Evolutionary conservation across 37 sponge, comb jelly and placozoan genomes (phyloP).

Genomic region (Diacarnus erythraeanus): DNA sequence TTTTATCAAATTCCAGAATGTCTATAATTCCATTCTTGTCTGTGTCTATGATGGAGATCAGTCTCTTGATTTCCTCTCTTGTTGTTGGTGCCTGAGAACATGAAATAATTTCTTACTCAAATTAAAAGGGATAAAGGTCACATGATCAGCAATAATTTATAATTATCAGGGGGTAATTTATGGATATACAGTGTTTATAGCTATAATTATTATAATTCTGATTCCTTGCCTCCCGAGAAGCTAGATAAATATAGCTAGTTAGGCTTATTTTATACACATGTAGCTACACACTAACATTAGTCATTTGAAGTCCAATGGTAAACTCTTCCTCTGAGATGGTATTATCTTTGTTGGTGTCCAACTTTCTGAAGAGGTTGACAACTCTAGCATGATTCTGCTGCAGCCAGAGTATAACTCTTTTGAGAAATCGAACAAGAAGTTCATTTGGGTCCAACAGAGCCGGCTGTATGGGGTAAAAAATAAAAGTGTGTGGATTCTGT

Average conservation of each 20-base stretch:
- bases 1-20: constrained; percentile 36
- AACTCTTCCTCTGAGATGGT: constrained; percentile 23
- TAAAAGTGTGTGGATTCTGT: too few relatives aligned
- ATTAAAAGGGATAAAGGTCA: too few relatives aligned
- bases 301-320: constrained; percentile 21
- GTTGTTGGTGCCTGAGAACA: constrained; percentile 22
- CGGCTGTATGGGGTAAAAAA: not conserved
- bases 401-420: constrained; percentile 30
- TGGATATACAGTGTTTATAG: too few relatives aligned
- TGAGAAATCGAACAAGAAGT: constrained; percentile 15
- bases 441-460: constrained; percentile 17
- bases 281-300: constrained; percentile 13
- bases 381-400: constrained; percentile 14
- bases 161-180: too few relatives aligned
- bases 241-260: not conserved
- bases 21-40: constrained; percentile 10
- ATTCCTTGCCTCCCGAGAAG: too few relatives aligned
- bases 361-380: constrained; percentile 24
- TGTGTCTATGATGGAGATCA: constrained; percentile 24
- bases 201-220: too few relatives aligned
- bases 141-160: too few relatives aligned
- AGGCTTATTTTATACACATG: not conserved
- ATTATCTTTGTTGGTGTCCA: constrained; percentile 34
- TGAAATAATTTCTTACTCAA: too few relatives aligned
- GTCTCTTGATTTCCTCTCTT: constrained; percentile 11